Evolutionary conservation across 30 jellyfish, hydroid and myxozoan species (phyloP).

Genomic region (Aurelia aurita): DNA sequence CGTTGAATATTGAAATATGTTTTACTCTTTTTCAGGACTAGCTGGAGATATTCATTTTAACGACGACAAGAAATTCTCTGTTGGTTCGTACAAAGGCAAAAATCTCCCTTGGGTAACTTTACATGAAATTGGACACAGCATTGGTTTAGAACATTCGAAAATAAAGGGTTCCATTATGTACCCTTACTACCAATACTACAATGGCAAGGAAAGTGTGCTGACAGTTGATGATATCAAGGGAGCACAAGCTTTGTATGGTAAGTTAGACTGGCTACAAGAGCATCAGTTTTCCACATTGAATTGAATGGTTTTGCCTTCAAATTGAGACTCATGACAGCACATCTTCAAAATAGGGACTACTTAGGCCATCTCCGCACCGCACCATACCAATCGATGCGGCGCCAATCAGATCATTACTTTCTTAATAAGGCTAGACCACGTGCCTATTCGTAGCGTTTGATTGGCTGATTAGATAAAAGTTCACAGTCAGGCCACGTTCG

Average conservation of each 20-base stretch:
- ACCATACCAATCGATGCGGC: too few species aligned
- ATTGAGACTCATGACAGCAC: too few species aligned
- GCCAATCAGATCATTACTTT: too few species aligned
- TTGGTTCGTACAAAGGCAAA: conserved; percentile 77
- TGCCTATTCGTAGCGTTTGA: too few species aligned
- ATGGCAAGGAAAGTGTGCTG: conserved; percentile 71
- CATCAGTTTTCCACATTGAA: too few species aligned
- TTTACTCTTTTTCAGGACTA: conserved; percentile 33
- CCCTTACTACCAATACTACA: conserved; percentile 91
- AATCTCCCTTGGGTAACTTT: conserved; percentile 91
- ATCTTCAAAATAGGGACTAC: too few species aligned
- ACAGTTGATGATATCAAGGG: conserved; percentile 89
- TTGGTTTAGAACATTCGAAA: conserved; percentile 90
- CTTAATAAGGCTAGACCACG: too few species aligned
- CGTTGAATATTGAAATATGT: too few species aligned
- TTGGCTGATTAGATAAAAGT: too few species aligned
- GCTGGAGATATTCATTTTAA: conserved; percentile 98
- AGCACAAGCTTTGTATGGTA: conserved; percentile 96
- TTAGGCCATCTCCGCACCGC: too few species aligned
- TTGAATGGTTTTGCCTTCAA: too few species aligned
- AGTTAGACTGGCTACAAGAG: background rate
- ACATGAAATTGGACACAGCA: conserved; percentile 97
- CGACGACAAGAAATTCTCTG: conserved; percentile 90
- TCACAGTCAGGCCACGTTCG: too few species aligned
- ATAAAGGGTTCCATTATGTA: conserved; percentile 84